Percentiles rank a stretch among this genome's conserved stretches.
phyloP scores from a whole-genome alignment of 2,888 invertebrate species.

The Ernsta delagoae region DNA sequence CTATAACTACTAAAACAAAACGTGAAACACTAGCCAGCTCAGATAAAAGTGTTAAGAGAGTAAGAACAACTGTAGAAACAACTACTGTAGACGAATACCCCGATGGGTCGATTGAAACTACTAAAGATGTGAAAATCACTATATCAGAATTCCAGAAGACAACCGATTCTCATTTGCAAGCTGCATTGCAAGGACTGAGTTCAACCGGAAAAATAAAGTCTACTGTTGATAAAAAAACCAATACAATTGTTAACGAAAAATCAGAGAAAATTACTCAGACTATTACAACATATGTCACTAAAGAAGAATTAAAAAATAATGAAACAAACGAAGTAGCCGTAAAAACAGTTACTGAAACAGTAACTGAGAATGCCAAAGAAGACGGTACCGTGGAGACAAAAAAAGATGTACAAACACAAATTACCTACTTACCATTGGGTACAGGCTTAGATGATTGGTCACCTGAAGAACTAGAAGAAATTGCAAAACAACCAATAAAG shows the following conservation, averaged over 20 bases:
- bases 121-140: constrained; percentile 81
- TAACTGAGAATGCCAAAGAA: constrained; percentile 71
- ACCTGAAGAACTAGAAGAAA: constrained; percentile 72
- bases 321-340: constrained; percentile 73
- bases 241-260: constrained; percentile 68
- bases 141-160: constrained; percentile 80
- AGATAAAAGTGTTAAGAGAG: constrained; percentile 81
- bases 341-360: constrained; percentile 76
- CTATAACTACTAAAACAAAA: constrained; percentile 76
- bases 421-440: constrained; percentile 77
- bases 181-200: constrained; percentile 69
- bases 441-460: constrained; percentile 77
- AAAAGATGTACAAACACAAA: constrained; percentile 78
- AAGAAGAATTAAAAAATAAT: constrained; percentile 72
- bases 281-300: constrained; percentile 72
- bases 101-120: constrained; percentile 83
- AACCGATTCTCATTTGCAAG: constrained; percentile 75
- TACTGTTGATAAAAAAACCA: constrained; percentile 78
- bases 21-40: constrained; percentile 78
- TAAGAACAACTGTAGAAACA: constrained; percentile 84
- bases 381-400: constrained; percentile 77
- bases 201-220: constrained; percentile 75
- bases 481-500: constrained; percentile 61
- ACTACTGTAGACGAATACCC: constrained; percentile 76
- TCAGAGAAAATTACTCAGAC: constrained; percentile 76